Evolutionary conservation across 2,797 vertebrate species (phyloP), one percentile per base, ranked within the genome.

Genomic region (Bryconaethiops microstoma): DNA sequence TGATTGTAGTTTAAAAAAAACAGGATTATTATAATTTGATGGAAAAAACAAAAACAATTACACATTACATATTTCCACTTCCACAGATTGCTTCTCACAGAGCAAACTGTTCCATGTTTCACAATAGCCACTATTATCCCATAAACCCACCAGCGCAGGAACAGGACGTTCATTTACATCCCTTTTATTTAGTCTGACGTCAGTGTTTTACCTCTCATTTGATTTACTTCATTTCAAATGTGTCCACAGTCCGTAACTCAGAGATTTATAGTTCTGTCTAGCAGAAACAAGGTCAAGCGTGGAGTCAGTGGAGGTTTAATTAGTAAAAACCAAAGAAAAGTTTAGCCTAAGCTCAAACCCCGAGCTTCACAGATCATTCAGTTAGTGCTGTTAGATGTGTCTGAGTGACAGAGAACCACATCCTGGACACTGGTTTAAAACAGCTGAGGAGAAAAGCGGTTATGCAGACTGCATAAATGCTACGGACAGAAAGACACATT

Each of bases 181-280:
- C 19, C 2, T 70, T 50, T 70, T 29, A 29, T 70, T 25, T 9
- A 70, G 45, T 52, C 69, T 72, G 69, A 72, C 23, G 25, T 54
- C 69, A 72, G 8, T 35, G 68, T 70, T 70, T 67, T n/a, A 70
- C 14, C 45, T 68, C 65, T 70, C 12, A 70, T 50, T 29, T 23
- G 2, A 12, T 25, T 35, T 52, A 10, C 14, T 72, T 55, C 50
- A 19, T 55, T 72, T 35, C 16, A 35, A 55, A 35, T 23, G 29
- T 55, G 50, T 1, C 50, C 10, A 12, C 29, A n/a, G 5, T 54
- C 50, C 12, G 5, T 35, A 14, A 29, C 35, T 14, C 0, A 52
- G 48, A n/a, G 40, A 48, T 48, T 50, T 48, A n/a, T 23, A 10
- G 40, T 29, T 54, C 23, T 71, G 45, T 8, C 7, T 23, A 50